A percentile compares a stretch with the other conserved stretches of the same genome.
These are phyloP conservation scores for Agrochola lota DNA, from an alignment of 2,888 invertebrate species.

Conservation along the genomic window DNA sequence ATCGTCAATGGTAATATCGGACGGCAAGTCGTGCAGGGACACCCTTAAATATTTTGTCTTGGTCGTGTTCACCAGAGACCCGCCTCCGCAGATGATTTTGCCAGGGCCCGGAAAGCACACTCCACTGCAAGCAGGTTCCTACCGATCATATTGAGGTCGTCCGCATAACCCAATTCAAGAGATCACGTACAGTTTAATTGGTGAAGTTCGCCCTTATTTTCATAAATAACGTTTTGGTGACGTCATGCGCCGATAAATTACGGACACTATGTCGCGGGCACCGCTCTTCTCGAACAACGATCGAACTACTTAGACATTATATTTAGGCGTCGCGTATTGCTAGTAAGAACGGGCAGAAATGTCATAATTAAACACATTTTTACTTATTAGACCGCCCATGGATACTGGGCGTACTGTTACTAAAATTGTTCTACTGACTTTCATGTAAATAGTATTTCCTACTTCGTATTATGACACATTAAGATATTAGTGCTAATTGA, in stretches of 20 bases:
- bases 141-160: too few relatives aligned
- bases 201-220: neutral
- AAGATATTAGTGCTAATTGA: conserved; percentile 28
- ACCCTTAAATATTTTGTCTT: too few relatives aligned
- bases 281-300: neutral
- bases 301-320: neutral
- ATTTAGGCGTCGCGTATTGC: neutral
- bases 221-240: neutral
- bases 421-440: conserved; percentile 40
- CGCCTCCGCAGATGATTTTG: too few relatives aligned
- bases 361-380: neutral
- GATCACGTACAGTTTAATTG: too few relatives aligned
- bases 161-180: too few relatives aligned
- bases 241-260: neutral
- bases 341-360: too few relatives aligned
- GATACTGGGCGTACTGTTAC: neutral
- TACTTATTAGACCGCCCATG: neutral
- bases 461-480: conserved; percentile 39
- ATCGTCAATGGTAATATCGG: too few relatives aligned
- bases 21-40: too few relatives aligned
- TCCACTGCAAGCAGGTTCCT: too few relatives aligned
- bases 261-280: neutral
- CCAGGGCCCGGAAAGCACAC: too few relatives aligned
- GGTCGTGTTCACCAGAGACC: too few relatives aligned
- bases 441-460: conserved; percentile 30